These are phyloP conservation scores for Mizuhopecten yessoensis DNA, from an alignment of 1,140 invertebrate species.

Conservation along the genomic window DNA sequence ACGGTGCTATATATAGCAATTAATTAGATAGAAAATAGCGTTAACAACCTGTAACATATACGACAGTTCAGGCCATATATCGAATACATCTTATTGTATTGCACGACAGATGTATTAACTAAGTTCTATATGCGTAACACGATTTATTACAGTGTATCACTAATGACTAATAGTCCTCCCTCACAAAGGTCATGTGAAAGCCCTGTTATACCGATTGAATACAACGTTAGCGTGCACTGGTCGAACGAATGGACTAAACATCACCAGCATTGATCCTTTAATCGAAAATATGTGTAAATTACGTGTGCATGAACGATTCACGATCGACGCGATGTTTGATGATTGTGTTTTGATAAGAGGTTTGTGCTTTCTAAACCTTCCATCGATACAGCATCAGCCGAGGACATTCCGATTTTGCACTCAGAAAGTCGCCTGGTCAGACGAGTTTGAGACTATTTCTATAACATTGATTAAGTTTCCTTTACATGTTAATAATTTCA, in stretches of 20 bases:
- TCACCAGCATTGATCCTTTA: neutral
- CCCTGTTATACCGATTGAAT: neutral
- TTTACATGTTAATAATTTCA: too few relatives aligned
- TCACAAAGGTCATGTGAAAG: neutral
- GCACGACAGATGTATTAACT: neutral
- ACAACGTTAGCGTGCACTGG: neutral
- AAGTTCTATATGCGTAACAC: neutral
- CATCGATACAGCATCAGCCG: neutral
- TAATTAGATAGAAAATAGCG: neutral
- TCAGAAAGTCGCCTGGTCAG: too few relatives aligned
- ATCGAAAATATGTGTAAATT: conserved; percentile 40
- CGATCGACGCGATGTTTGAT: neutral
- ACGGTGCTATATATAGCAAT: neutral
- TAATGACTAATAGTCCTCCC: neutral
- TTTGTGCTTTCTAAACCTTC: neutral
- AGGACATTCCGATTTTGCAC: neutral
- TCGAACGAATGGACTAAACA: neutral
- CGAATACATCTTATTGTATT: neutral
- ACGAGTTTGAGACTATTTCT: too few relatives aligned
- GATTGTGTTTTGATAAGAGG: conserved; percentile 33
- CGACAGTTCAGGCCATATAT: neutral
- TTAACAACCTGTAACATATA: neutral
- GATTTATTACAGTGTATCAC: neutral
- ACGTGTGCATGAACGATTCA: neutral
- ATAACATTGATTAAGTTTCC: too few relatives aligned